phyloP scores from a whole-genome alignment of 2,888 invertebrate genomes.

The Zygaena filipendulae region DNA sequence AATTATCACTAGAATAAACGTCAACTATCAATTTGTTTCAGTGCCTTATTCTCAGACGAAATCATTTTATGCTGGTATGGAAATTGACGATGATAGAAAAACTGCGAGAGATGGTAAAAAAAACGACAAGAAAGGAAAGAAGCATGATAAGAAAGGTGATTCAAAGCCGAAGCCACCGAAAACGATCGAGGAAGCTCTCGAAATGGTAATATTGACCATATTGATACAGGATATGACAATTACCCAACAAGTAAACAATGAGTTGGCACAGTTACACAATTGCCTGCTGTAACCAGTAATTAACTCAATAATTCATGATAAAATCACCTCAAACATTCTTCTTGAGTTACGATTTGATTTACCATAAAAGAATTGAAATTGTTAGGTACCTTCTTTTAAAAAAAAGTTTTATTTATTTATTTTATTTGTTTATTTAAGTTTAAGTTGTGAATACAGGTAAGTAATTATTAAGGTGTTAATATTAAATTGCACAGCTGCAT shows the following conservation, averaged over 20 bases:
- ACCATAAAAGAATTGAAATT: no score
- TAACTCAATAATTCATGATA: no score
- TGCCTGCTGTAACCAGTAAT: no score
- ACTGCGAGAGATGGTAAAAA: constrained; percentile 65
- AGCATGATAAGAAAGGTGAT: constrained; percentile 62
- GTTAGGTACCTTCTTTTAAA: no score
- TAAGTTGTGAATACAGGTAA: no score
- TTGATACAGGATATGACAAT: constrained; percentile 5
- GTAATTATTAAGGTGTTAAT: no score
- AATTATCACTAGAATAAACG: constrained; percentile 6
- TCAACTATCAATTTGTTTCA: constrained; percentile 30
- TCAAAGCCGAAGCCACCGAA: constrained; percentile 74
- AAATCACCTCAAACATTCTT: no score
- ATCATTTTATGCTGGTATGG: constrained; percentile 72
- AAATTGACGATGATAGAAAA: constrained; percentile 71
- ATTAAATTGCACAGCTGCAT: no score
- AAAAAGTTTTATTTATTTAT: no score
- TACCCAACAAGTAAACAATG: not conserved
- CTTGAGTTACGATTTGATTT: no score
- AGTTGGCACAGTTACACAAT: no score
- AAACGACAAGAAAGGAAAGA: constrained; percentile 47
- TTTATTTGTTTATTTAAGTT: no score
- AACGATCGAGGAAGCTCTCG: constrained; percentile 72
- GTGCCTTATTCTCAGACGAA: constrained; percentile 77
- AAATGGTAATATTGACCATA: constrained; percentile 69